phyloP scores from a whole-genome alignment of 1,140 invertebrate species.

The Drosophila ogumai region DNA sequence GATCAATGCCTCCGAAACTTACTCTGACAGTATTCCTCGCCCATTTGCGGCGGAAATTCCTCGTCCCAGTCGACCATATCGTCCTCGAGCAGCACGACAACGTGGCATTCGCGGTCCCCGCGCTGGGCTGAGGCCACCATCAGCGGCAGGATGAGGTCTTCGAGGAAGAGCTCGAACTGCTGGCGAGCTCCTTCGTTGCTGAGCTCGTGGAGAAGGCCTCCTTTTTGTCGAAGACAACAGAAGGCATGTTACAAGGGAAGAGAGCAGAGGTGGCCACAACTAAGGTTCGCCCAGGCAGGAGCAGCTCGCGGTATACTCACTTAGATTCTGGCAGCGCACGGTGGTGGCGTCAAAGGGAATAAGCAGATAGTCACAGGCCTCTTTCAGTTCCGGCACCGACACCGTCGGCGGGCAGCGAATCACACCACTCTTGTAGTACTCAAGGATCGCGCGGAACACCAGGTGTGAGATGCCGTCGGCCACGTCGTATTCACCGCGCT shows the following conservation, averaged over 20 bases:
- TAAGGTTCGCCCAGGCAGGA: constrained; percentile 56
- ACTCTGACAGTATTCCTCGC: constrained; percentile 99
- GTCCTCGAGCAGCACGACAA: constrained; percentile 98
- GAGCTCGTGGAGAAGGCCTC: constrained; percentile 98
- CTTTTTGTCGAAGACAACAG: constrained; percentile 86
- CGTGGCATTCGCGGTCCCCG: constrained; percentile 95
- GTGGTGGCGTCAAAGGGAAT: constrained; percentile 99
- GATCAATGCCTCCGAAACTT: constrained; percentile 62
- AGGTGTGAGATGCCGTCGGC: constrained; percentile 99
- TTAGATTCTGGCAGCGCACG: constrained; percentile 97
- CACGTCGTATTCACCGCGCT: constrained; percentile 98
- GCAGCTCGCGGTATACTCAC: constrained; percentile 87
- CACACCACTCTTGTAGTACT: constrained; percentile 95
- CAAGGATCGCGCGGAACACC: constrained; percentile 97
- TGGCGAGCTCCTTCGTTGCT: constrained; percentile 99
- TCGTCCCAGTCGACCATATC: constrained; percentile 99
- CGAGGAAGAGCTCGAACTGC: constrained; percentile 98
- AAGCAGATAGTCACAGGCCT: constrained; percentile 99
- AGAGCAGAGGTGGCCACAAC: constrained; percentile 62
- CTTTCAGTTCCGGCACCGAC: constrained; percentile 96
- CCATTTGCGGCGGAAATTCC: constrained; percentile 99
- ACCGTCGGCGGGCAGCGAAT: constrained; percentile 94
- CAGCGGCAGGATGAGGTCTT: constrained; percentile 96
- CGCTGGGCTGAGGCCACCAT: constrained; percentile 98
- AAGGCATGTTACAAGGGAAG: constrained; percentile 48